phyloP scores from a whole-genome alignment of 2,113 vertebrate genomes.

The Carassius gibelio region DNA sequence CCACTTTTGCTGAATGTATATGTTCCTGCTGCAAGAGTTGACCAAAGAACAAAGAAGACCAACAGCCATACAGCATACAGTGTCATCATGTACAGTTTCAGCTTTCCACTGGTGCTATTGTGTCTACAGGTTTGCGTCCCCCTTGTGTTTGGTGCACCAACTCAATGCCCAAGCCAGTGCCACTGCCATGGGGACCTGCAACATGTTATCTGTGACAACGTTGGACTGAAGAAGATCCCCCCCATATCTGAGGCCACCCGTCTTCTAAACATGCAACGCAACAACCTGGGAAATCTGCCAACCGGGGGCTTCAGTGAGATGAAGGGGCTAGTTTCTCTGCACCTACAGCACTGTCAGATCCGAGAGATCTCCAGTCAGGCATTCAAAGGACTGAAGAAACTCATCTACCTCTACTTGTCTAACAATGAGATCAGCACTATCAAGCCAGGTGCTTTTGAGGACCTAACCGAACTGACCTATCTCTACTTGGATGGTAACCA shows the following conservation, averaged over 20 bases:
- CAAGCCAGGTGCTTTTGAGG: constrained; percentile 87
- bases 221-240: constrained; percentile 87
- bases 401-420: constrained; percentile 94
- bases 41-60: neutral
- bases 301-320: constrained; percentile 83
- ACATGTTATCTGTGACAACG: constrained; percentile 92
- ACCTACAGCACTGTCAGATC: constrained; percentile 91
- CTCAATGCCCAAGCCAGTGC: constrained; percentile 86
- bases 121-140: constrained; percentile 74
- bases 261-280: constrained; percentile 91
- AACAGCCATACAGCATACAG: constrained; percentile 17
- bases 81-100: constrained; percentile 75
- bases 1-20: constrained; percentile 24
- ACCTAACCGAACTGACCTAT: constrained; percentile 91
- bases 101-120: constrained; percentile 71
- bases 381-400: constrained; percentile 92
- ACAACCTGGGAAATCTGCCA: constrained; percentile 83
- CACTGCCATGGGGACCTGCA: constrained; percentile 93
- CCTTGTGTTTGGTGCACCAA: constrained; percentile 60
- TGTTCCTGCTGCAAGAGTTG: constrained; percentile 25
- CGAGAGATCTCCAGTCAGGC: constrained; percentile 85
- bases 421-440: constrained; percentile 90
- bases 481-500: constrained; percentile 94
- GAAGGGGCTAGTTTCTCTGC: constrained; percentile 90
- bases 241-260: constrained; percentile 87